Conservation (phyloP, 2,797 vertebrate species). For the Hyperoplus lanceolatus region DNA sequence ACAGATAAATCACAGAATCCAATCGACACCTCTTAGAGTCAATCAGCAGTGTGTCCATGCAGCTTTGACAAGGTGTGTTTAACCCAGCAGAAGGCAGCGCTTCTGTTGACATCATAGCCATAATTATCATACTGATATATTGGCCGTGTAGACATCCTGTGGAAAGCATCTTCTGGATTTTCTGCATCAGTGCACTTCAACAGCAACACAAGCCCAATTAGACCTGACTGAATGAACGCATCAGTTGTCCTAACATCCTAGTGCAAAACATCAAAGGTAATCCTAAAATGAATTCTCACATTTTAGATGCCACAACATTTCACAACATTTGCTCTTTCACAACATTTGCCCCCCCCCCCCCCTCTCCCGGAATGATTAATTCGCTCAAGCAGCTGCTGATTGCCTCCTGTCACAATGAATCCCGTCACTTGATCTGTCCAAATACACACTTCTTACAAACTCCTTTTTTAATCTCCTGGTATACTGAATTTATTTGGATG, state of each 20-base stretch:
- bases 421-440: slow-evolving; percentile 40
- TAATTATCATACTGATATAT: slow-evolving; percentile 27
- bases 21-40: not conserved
- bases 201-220: not conserved
- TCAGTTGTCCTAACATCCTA: not conserved
- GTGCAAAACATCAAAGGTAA: not conserved
- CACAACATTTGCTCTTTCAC: slow-evolving; percentile 28
- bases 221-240: not conserved
- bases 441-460: not conserved
- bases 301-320: slow-evolving; percentile 12
- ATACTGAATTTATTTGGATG: slow-evolving; percentile 11
- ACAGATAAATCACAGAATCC: slow-evolving; percentile 8
- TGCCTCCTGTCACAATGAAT: slow-evolving; percentile 60
- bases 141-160: not conserved
- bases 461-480: slow-evolving; percentile 14
- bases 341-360: not conserved
- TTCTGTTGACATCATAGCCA: slow-evolving; percentile 24
- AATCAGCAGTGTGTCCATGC: slow-evolving; percentile 30
- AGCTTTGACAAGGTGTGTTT: slow-evolving; percentile 51
- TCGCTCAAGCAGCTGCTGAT: slow-evolving; percentile 35
- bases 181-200: slow-evolving; percentile 29
- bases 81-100: slow-evolving; percentile 40
- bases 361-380: not conserved
- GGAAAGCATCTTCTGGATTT: slow-evolving; percentile 11
- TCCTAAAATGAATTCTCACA: slow-evolving; percentile 16